Evolutionary conservation across 2,888 invertebrate genomes (phyloP).

Genomic region (Pyrochroa serraticornis): DNA sequence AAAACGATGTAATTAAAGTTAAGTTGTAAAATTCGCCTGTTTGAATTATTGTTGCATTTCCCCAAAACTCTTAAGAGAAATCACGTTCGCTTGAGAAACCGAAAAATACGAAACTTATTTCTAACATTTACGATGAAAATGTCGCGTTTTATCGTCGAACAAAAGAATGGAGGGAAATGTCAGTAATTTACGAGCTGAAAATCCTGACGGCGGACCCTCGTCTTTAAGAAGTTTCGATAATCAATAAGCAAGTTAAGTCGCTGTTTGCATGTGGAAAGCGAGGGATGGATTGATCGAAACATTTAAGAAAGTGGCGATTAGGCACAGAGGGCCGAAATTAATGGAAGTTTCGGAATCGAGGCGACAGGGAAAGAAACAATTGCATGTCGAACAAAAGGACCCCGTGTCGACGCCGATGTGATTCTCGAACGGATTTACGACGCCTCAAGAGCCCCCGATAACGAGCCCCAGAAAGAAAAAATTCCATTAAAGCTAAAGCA

Average conservation of each 20-base stretch:
- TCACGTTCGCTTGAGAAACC: background rate
- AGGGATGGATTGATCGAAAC: conserved; percentile 23
- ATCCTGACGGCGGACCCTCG: conserved; percentile 1
- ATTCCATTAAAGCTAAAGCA: too few relatives aligned
- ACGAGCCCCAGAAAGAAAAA: background rate
- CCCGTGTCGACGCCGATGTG: conserved; percentile 29
- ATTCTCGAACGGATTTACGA: conserved; percentile 29
- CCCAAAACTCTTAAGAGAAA: conserved; percentile 1
- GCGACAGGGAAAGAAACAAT: conserved; percentile 29
- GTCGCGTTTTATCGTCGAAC: conserved; percentile 15
- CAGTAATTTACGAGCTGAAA: conserved; percentile 20
- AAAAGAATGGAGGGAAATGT: conserved; percentile 15
- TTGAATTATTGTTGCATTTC: conserved; percentile 26
- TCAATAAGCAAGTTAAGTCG: conserved; percentile 30
- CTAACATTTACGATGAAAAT: conserved; percentile 8
- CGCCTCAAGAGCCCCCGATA: background rate
- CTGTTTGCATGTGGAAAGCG: conserved; percentile 25
- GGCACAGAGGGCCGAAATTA: conserved; percentile 22
- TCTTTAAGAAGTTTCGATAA: conserved; percentile 25
- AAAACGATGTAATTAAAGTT: conserved; percentile 31
- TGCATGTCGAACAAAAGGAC: conserved; percentile 29
- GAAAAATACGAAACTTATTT: conserved; percentile 17
- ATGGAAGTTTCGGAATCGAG: conserved; percentile 27
- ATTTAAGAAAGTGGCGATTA: conserved; percentile 30
- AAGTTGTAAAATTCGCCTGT: conserved; percentile 27